Evolutionary conservation across 2,888 invertebrate genomes (phyloP), one percentile per base, ranked within the genome.

Genomic region (Myopa tessellatipennis): DNA sequence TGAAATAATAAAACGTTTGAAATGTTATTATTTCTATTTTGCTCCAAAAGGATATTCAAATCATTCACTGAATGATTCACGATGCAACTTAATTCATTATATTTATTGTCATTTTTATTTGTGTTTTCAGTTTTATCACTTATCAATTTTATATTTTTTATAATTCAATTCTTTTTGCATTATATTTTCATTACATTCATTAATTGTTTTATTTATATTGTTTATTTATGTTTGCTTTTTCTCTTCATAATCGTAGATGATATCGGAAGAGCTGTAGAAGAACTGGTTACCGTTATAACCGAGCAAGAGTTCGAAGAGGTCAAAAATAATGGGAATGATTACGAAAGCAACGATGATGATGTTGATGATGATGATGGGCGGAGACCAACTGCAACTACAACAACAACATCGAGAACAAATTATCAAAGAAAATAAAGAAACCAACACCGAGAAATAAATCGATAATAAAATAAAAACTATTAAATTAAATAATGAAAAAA

Each of bases 281-380:
- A 95, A 86, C 91, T 97, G 85, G 97, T 97, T 81, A 95, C 95
- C 68, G 96, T 95, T 74, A 96, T 97, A 93, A 95, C 94, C 65
- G 94, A 96, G 86, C 96, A 96, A 86, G 92, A 92, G 83, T 88
- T 88, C 81, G 89, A 89, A 79, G 81, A 81, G 72, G 78, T 78
- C 61, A 78, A 78, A 78, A 78, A 82, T 18, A 82, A 86, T 45
- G 63, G 76, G 40, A 67, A 69, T 14, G 80, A 77, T 26, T 67
- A 76, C 8, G 78, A 79, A n/a, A 74, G 69, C 16, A 73, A 79
- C 61, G 52, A 68, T 58, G 74, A 76, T 67, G 63, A 61, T 34
- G 26, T 26, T 40, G 73, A 79, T 16, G n/a, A 68, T 36, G 63
- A 63, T 63, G 63, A 63, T 26, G 63, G 5, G 76, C 76, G 60